Evolutionary conservation across 2,113 vertebrate species (phyloP).

Genomic region (Strix uralensis): DNA sequence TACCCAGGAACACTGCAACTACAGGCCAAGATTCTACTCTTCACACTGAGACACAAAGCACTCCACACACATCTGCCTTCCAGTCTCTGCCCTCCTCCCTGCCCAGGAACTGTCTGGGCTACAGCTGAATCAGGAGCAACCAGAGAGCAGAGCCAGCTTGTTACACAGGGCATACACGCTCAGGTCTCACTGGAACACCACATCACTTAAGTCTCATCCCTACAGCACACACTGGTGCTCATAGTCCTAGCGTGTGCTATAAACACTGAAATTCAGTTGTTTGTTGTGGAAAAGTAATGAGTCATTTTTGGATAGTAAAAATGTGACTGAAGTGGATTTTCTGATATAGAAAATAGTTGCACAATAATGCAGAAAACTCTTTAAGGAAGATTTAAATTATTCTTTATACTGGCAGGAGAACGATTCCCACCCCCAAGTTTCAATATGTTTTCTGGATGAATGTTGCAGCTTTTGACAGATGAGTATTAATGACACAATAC

Average conservation of each 20-base stretch:
- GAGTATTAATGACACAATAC: neutral
- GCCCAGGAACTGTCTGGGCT: neutral
- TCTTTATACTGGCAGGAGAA: neutral
- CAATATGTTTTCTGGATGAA: neutral
- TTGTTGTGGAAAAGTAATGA: neutral
- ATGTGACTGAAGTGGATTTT: neutral
- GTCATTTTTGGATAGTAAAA: neutral
- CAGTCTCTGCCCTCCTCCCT: neutral
- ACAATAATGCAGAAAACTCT: neutral
- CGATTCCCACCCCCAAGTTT: neutral
- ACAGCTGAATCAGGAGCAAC: neutral
- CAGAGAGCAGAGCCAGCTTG: neutral
- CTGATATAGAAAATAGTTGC: neutral
- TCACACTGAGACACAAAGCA: neutral
- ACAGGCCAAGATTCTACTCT: neutral
- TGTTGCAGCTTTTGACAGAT: neutral
- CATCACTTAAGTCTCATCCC: neutral
- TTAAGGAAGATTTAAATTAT: neutral
- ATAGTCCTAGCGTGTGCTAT: fast-evolving
- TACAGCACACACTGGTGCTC: neutral
- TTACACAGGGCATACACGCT: fast-evolving
- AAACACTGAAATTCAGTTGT: neutral
- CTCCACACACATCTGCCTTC: neutral
- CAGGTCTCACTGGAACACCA: neutral
- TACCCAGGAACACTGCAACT: neutral